Base-by-base conservation (phyloP, 2,797 vertebrate species). In the Rhyacichthys aspro region DNA sequence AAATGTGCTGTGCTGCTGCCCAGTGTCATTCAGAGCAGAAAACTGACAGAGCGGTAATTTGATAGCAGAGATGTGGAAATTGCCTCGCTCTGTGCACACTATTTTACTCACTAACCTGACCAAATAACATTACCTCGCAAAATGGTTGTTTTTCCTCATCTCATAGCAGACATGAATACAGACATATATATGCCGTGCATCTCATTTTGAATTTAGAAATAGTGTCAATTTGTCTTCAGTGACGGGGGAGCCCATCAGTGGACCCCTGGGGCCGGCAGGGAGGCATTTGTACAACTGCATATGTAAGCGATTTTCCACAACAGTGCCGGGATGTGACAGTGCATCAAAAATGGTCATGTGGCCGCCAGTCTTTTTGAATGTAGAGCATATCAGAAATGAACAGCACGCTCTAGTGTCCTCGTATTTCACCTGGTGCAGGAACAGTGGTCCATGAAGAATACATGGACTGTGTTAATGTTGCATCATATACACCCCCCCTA, bases 221-320 rank as follows among this genome's bases (percentile, higher is more conserved):
- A 19, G 41, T 34, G 44, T 55, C 36, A 55, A 63, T 75, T 60
- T 67, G 72, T 68, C 45, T 63, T 62, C 39, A 23, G 38, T 54
- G 49, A 19, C 47, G 43, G 44, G 10, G 34, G 16, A 68, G 63
- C 65, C 53, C 54, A 18, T 60, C 43, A 65, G 59, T 68, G 55
- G 45, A 59, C 67, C 57, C 57, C 36, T 16, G 43, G 42, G 59
- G 55, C 59, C 46, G 45, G 44, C 43, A 50, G 55, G 34, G 57
- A 64, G 59, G 55, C 37, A 15, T 67, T 72, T 74, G 55, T 62
- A 56, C 62, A 67, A 55, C 39, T 74, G 69, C 39, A 14, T 59
- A 43, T 28, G 55, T 64, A 63, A 73, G 61, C 48, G 49, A 73
- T 73, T 71, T 55, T 64, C 44, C 65, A 55, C 5, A 50, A 71